phyloP scores from a whole-genome alignment of 2,797 vertebrate species.

The Triplophysa bombifrons region DNA sequence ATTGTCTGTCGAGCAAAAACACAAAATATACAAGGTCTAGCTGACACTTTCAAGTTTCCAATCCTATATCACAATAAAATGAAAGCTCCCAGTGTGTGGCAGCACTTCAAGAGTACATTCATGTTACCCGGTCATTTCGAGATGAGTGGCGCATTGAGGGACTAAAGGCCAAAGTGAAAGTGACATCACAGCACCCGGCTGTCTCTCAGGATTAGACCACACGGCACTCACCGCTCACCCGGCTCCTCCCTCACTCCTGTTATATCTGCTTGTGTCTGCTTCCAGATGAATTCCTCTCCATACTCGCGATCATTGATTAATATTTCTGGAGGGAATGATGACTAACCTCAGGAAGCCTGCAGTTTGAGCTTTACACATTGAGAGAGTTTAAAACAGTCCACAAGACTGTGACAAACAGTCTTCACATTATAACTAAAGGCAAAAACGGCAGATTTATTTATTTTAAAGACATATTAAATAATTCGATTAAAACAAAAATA shows the following conservation, averaged over 20 bases:
- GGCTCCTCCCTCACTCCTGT: constrained; percentile 77
- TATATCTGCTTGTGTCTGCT: constrained; percentile 82
- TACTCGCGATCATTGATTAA: constrained; percentile 85
- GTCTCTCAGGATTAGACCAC: constrained; percentile 82
- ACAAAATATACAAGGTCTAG: no score
- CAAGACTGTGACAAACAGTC: constrained; percentile 47
- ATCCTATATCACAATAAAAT: constrained; percentile 22
- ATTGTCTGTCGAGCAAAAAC: no score
- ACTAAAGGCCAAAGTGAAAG: constrained; percentile 75
- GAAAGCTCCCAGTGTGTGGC: constrained; percentile 46
- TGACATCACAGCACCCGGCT: constrained; percentile 82
- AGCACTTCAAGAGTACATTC: constrained; percentile 66
- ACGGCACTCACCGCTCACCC: constrained; percentile 78
- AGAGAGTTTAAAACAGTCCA: constrained; percentile 20
- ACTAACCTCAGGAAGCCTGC: constrained; percentile 71
- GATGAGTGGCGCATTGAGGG: constrained; percentile 69
- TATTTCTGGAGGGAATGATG: constrained; percentile 85
- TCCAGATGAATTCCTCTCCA: constrained; percentile 83
- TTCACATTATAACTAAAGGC: constrained; percentile 39
- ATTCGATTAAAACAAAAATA: no score
- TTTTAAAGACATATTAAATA: no score
- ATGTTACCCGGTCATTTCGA: constrained; percentile 73
- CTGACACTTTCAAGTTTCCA: no score
- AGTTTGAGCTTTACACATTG: constrained; percentile 42
- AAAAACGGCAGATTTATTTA: no score